Evolutionary conservation across 2,888 invertebrate species (phyloP).

Genomic region (Acanthoscelides obtectus): DNA sequence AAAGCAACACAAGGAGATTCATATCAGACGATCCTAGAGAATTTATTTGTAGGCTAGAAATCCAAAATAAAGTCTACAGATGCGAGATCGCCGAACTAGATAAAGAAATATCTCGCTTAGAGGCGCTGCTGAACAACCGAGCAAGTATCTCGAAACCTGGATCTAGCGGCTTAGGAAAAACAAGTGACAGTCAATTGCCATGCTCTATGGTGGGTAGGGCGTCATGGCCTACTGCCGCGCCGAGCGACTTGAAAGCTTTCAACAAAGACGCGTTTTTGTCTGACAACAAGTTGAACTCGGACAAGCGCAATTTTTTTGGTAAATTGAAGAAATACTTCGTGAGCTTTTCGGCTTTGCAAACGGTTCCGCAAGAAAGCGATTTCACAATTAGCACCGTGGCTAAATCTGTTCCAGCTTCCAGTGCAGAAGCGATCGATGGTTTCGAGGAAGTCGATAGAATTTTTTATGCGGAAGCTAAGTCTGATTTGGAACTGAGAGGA

Average conservation of each 20-base stretch:
- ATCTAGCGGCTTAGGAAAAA: slow-evolving; percentile 13
- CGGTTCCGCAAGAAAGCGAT: background rate
- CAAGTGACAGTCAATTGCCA: slow-evolving; percentile 17
- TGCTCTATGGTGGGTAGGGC: slow-evolving; percentile 19
- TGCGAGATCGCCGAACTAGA: slow-evolving; percentile 76
- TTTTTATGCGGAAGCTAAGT: slow-evolving; percentile 15
- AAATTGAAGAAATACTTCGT: slow-evolving; percentile 36
- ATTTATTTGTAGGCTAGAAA: slow-evolving; percentile 79
- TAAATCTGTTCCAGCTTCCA: slow-evolving; percentile 7
- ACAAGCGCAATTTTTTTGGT: slow-evolving; percentile 29
- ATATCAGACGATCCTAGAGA: slow-evolving; percentile 71
- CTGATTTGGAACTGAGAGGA: slow-evolving; percentile 13
- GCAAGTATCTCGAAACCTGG: slow-evolving; percentile 17
- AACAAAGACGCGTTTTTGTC: slow-evolving; percentile 16
- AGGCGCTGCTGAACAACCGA: slow-evolving; percentile 55
- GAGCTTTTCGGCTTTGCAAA: slow-evolving; percentile 29
- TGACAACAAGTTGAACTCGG: slow-evolving; percentile 29
- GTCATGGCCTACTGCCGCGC: slow-evolving; percentile 33
- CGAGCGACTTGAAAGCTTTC: background rate
- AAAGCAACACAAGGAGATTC: slow-evolving; percentile 72
- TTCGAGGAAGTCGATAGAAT: background rate
- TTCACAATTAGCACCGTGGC: slow-evolving; percentile 2
- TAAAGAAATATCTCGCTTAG: slow-evolving; percentile 70
- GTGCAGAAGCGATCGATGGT: slow-evolving; percentile 17
- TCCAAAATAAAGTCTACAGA: slow-evolving; percentile 85